Conservation (phyloP, 2,888 invertebrate genomes). For the Megastigmus dorsalis region DNA sequence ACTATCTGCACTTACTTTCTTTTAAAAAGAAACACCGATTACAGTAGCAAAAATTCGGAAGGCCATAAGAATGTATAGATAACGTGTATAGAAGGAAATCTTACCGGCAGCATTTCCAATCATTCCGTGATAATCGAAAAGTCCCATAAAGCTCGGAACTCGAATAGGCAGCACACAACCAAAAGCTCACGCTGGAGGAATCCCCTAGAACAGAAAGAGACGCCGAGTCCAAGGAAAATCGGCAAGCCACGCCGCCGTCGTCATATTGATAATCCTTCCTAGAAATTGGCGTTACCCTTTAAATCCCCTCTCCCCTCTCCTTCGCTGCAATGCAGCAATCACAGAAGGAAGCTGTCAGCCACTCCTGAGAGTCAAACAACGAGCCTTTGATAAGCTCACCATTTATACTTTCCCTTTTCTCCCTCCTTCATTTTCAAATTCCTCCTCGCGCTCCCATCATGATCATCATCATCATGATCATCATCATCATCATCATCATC, state of each 20-base stretch:
- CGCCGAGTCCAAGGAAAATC: constrained; percentile 31
- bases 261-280: constrained; percentile 6
- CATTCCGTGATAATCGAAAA: too few relatives aligned
- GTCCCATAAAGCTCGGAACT: background rate
- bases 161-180: too few relatives aligned
- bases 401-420: constrained; percentile 27
- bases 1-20: too few relatives aligned
- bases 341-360: constrained; percentile 3
- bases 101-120: too few relatives aligned
- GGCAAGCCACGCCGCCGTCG: constrained; percentile 5
- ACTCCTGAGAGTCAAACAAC: background rate
- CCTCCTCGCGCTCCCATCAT: constrained; percentile 10
- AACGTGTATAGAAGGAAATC: too few relatives aligned
- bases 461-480: too few relatives aligned
- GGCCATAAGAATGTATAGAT: too few relatives aligned
- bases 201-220: constrained; percentile 23
- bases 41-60: too few relatives aligned
- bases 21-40: too few relatives aligned
- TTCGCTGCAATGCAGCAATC: too few relatives aligned
- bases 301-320: background rate
- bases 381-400: constrained; percentile 34
- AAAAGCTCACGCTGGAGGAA: background rate
- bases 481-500: too few relatives aligned
- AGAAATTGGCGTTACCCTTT: constrained; percentile 35
- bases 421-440: background rate